phyloP scores from a whole-genome alignment of 2,797 vertebrate genomes.

The Crocidura indochinensis region DNA sequence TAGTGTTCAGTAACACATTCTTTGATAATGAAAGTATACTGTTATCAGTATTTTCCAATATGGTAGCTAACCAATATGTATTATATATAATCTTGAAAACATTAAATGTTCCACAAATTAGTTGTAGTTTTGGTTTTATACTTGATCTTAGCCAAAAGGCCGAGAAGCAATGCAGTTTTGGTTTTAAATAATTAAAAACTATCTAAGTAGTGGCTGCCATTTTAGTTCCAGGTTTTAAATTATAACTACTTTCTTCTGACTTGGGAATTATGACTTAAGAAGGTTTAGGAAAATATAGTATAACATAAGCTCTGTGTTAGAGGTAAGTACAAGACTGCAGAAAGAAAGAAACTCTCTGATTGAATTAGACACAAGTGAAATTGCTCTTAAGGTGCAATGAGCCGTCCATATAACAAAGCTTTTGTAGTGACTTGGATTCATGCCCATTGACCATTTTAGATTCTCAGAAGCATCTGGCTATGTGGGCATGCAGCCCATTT shows the following conservation, averaged over 20 bases:
- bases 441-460: constrained; percentile 53
- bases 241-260: neutral
- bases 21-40: neutral
- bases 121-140: too few relatives aligned
- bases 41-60: neutral
- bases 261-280: neutral
- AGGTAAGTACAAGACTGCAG: constrained; percentile 13
- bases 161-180: too few relatives aligned
- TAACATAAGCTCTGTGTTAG: neutral
- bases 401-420: neutral
- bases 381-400: neutral
- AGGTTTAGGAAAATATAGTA: neutral
- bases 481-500: neutral
- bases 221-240: neutral
- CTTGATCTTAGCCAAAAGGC: too few relatives aligned
- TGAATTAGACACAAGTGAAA: neutral
- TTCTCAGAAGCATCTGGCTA: constrained; percentile 25
- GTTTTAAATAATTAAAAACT: constrained; percentile 39
- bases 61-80: neutral
- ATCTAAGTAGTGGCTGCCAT: neutral
- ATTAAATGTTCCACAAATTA: neutral
- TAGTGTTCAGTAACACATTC: neutral
- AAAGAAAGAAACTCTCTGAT: constrained; percentile 9
- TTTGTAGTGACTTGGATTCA: constrained; percentile 6
- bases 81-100: neutral